These are phyloP conservation scores for Venusia cambrica DNA, from an alignment of 2,888 invertebrate species.

Conservation along the genomic window DNA sequence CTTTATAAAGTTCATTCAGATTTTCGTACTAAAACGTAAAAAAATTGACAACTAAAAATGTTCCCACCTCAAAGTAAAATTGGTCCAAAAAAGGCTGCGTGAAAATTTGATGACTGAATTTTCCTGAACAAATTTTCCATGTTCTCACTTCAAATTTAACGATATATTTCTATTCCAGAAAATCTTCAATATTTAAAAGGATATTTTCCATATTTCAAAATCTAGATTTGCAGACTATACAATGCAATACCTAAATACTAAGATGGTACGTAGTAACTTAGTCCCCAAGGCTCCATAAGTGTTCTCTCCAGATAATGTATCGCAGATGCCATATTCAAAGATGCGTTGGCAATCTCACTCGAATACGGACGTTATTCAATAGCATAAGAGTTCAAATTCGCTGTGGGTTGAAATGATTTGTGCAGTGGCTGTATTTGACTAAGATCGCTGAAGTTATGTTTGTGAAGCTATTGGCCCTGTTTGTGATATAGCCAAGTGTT, in stretches of 20 bases:
- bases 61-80: background rate
- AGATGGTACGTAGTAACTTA: too few species aligned
- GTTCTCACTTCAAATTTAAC: too few species aligned
- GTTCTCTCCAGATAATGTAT: slow-evolving; percentile 9
- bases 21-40: too few species aligned
- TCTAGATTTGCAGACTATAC: too few species aligned
- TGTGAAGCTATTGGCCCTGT: slow-evolving; percentile 30
- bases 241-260: too few species aligned
- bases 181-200: too few species aligned
- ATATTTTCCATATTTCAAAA: too few species aligned
- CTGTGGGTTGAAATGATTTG: slow-evolving; percentile 12
- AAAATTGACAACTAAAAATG: background rate
- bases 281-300: too few species aligned
- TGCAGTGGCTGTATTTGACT: slow-evolving; percentile 30
- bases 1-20: too few species aligned
- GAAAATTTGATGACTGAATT: slow-evolving; percentile 2
- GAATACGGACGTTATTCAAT: slow-evolving; percentile 1
- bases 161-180: too few species aligned
- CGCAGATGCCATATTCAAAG: slow-evolving; percentile 26
- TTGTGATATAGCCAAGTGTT: slow-evolving; percentile 27
- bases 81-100: background rate
- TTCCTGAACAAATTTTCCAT: slow-evolving; percentile 5
- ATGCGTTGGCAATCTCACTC: slow-evolving; percentile 14
- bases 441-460: slow-evolving; percentile 29
- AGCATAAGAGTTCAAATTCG: slow-evolving; percentile 9